These are phyloP conservation scores for Muraenolepis orangiensis DNA, from an alignment of 2,797 vertebrate species.

Conservation along the genomic window DNA sequence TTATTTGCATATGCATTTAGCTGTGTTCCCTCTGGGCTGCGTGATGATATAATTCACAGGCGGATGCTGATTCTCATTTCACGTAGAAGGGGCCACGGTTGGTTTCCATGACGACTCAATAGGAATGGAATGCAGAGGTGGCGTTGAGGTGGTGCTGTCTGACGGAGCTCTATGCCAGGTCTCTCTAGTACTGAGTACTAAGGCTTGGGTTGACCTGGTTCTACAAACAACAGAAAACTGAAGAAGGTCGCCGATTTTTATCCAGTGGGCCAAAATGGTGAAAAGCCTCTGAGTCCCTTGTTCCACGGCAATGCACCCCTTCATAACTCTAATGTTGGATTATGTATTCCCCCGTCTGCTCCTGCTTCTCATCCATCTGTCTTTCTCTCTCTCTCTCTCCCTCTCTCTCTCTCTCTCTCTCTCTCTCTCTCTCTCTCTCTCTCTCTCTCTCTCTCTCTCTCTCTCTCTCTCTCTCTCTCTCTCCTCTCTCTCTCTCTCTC, in stretches of 20 bases:
- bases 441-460: too few relatives aligned
- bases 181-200: neutral
- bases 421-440: too few relatives aligned
- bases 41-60: neutral
- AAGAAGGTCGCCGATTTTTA: neutral
- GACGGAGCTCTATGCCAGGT: neutral
- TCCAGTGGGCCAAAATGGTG: neutral
- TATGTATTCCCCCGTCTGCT: neutral
- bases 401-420: too few relatives aligned
- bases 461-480: too few relatives aligned
- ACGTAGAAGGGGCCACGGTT: neutral
- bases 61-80: neutral
- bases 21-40: too few relatives aligned
- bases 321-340: neutral
- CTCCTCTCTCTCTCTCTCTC: conserved; percentile 31
- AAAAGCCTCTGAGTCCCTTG: neutral
- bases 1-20: too few relatives aligned
- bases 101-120: neutral
- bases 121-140: conserved; percentile 1
- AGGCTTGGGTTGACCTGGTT: too few relatives aligned
- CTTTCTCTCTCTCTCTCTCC: conserved; percentile 32
- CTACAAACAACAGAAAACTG: too few relatives aligned
- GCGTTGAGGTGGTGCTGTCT: too few relatives aligned
- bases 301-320: neutral
- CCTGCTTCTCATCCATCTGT: conserved; percentile 19